These are phyloP conservation scores for Lathamus discolor DNA, from an alignment of 2,113 vertebrate genomes.

Conservation along the genomic window DNA sequence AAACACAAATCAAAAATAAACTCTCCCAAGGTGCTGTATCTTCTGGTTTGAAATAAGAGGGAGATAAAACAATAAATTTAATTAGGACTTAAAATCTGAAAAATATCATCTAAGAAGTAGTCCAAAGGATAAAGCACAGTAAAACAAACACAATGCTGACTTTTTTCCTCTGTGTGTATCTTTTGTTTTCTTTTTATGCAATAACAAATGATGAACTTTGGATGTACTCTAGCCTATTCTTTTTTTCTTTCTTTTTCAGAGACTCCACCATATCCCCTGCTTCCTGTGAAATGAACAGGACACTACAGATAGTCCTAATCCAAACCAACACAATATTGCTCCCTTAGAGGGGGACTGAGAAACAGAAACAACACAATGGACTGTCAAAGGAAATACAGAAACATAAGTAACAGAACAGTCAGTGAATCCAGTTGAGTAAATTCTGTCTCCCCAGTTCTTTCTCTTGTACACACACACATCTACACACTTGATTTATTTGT, in stretches of 20 bases:
- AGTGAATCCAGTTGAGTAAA: constrained; percentile 48
- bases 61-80: not conserved
- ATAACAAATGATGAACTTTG: not conserved
- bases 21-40: not conserved
- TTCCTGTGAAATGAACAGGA: not conserved
- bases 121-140: not conserved
- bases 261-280: not conserved
- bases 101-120: not conserved
- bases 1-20: not conserved
- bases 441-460: not conserved
- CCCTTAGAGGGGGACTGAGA: not conserved
- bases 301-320: not conserved
- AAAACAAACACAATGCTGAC: not conserved
- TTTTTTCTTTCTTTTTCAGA: not conserved
- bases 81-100: not conserved
- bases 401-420: constrained; percentile 15
- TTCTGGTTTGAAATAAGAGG: not conserved
- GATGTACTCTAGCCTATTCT: not conserved
- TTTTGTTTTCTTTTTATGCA: not conserved
- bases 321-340: not conserved
- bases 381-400: constrained; percentile 12
- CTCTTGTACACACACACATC: not conserved
- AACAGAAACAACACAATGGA: not conserved
- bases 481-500: constrained; percentile 72
- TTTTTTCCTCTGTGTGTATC: not conserved